Conservation (phyloP, 2,113 vertebrate genomes). For the Epinephelus fuscoguttatus region DNA sequence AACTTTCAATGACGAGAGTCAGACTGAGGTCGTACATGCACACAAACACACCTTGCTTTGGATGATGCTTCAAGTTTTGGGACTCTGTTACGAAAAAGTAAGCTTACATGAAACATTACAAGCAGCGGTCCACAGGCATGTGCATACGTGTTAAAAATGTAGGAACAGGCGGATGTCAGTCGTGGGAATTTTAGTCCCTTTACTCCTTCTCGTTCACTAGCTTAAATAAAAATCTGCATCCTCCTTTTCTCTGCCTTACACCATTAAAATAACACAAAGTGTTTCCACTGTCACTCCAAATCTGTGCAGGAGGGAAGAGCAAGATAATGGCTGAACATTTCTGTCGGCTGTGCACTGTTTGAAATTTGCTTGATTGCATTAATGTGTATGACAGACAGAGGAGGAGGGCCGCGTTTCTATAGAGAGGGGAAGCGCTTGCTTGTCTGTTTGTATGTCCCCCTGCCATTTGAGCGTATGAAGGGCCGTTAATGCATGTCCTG, state of each 20-base stretch:
- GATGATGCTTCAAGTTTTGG: slow-evolving; percentile 47
- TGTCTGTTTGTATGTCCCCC: slow-evolving; percentile 65
- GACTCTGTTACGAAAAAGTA: slow-evolving; percentile 35
- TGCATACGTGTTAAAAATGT: slow-evolving; percentile 52
- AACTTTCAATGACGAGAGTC: slow-evolving; percentile 52
- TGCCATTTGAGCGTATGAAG: slow-evolving; percentile 46
- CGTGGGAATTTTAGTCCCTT: slow-evolving; percentile 74
- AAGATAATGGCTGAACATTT: slow-evolving; percentile 60
- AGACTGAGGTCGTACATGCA: slow-evolving; percentile 56
- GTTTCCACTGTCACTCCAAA: slow-evolving; percentile 74
- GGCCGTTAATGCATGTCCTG: slow-evolving; percentile 75
- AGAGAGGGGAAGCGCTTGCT: slow-evolving; percentile 59
- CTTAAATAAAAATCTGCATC: slow-evolving; percentile 68
- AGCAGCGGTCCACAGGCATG: slow-evolving; percentile 36
- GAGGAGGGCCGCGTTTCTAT: slow-evolving; percentile 8
- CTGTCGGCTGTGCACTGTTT: slow-evolving; percentile 44
- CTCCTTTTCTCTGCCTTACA: slow-evolving; percentile 53
- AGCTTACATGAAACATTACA: slow-evolving; percentile 40
- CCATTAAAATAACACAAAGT: slow-evolving; percentile 72
- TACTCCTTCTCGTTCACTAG: slow-evolving; percentile 62
- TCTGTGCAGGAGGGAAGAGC: slow-evolving; percentile 68
- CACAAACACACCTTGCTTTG: slow-evolving; percentile 66
- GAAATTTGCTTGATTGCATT: slow-evolving; percentile 49
- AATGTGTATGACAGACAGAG: slow-evolving; percentile 9
- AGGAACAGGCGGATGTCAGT: slow-evolving; percentile 61